A percentile compares a stretch with the other conserved stretches of the same genome.
These are phyloP conservation scores for Menidia beryllina DNA, from an alignment of 2,113 vertebrate species.

Conservation along the genomic window DNA sequence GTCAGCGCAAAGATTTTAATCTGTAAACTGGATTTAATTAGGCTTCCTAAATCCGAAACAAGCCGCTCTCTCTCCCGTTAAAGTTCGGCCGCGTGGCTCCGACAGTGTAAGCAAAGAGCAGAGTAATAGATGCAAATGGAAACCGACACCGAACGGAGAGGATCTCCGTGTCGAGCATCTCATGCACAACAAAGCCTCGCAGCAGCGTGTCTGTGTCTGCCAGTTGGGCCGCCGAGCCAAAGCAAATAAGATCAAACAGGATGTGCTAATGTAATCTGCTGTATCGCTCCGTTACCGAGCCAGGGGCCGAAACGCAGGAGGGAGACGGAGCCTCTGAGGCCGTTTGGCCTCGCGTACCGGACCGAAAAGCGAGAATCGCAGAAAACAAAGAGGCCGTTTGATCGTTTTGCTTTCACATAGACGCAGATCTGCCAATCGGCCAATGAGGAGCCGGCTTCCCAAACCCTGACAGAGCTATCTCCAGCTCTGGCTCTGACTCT, in stretches of 20 bases:
- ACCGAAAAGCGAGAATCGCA: neutral
- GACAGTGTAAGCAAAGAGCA: neutral
- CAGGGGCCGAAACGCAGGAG: slow-evolving; percentile 20
- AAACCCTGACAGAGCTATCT: no score
- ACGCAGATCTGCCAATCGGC: neutral
- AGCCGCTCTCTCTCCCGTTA: neutral
- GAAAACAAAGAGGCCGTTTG: neutral
- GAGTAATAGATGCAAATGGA: slow-evolving; percentile 12
- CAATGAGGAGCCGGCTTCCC: no score
- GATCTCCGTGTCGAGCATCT: slow-evolving; percentile 4
- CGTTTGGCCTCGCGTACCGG: neutral
- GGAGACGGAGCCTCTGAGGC: neutral
- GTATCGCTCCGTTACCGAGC: slow-evolving; percentile 24
- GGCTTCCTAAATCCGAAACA: neutral
- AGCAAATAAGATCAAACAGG: slow-evolving; percentile 35
- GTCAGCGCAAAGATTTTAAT: neutral
- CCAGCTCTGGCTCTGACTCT: no score
- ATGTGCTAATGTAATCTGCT: slow-evolving; percentile 30
- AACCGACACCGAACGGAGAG: neutral
- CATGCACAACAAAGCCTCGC: slow-evolving; percentile 4
- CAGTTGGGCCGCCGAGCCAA: slow-evolving; percentile 15
- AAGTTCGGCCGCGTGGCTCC: neutral
- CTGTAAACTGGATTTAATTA: neutral
- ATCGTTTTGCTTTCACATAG: neutral
- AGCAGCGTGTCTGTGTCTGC: neutral